These are phyloP conservation scores for Tetheella fluctuosa DNA, from an alignment of 2,888 invertebrate genomes.

Conservation along the genomic window DNA sequence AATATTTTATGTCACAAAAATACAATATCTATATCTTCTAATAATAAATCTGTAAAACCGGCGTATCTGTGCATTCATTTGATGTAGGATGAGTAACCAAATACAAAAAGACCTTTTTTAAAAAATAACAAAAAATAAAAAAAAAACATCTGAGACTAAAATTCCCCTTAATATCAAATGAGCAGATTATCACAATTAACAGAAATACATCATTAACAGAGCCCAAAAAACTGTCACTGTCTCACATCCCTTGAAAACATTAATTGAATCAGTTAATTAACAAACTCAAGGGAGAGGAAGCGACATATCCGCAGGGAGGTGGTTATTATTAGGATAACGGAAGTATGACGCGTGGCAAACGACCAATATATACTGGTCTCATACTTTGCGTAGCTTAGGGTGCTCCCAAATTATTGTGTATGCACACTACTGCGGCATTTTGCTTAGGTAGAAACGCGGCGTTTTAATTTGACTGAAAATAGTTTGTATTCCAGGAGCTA, in stretches of 20 bases:
- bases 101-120: no score
- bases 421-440: background rate
- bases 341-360: slow-evolving; percentile 42
- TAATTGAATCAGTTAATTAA: slow-evolving; percentile 64
- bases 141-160: no score
- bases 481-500: no score
- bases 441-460: background rate
- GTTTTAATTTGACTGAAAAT: background rate
- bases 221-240: slow-evolving; percentile 29
- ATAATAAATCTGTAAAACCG: no score
- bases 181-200: slow-evolving; percentile 3
- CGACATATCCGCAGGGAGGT: slow-evolving; percentile 53
- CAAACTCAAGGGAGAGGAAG: slow-evolving; percentile 70
- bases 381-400: slow-evolving; percentile 21
- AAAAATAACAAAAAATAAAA: no score
- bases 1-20: no score
- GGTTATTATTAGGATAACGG: slow-evolving; percentile 54
- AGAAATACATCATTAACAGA: background rate
- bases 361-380: slow-evolving; percentile 44
- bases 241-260: slow-evolving; percentile 31
- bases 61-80: no score
- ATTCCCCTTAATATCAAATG: background rate
- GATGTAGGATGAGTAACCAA: no score
- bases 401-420: background rate
- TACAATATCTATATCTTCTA: no score